These are phyloP conservation scores for Lasioglossum marginatum DNA, from an alignment of 2,888 invertebrate species.

Conservation along the genomic window DNA sequence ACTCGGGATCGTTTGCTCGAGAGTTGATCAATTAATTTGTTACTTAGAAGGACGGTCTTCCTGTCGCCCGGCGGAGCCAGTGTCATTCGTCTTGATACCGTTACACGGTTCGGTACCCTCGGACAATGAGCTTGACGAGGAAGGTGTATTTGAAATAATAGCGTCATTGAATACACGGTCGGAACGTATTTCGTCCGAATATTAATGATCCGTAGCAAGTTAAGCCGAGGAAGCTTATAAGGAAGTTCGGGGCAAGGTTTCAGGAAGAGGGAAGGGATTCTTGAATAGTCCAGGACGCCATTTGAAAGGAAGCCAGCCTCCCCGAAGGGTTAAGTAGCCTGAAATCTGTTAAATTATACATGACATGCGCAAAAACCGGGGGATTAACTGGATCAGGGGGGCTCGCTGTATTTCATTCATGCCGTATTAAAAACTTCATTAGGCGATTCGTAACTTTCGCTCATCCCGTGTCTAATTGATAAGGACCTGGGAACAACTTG, in stretches of 20 bases:
- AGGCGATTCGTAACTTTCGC: not conserved
- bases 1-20: not conserved
- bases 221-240: slow-evolving; percentile 36
- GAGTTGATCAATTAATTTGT: slow-evolving; percentile 1
- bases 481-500: not conserved
- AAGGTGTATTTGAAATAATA: slow-evolving; percentile 17
- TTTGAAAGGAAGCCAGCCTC: slow-evolving; percentile 40
- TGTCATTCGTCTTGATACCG: not conserved
- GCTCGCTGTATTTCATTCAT: not conserved
- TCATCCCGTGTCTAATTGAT: not conserved
- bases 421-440: slow-evolving; percentile 10
- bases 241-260: slow-evolving; percentile 18
- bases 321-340: slow-evolving; percentile 27
- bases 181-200: slow-evolving; percentile 30
- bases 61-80: not conserved
- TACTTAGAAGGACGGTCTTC: not conserved
- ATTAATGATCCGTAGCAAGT: slow-evolving; percentile 34
- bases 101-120: not conserved
- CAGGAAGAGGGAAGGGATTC: slow-evolving; percentile 28
- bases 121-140: slow-evolving; percentile 9
- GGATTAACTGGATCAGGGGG: slow-evolving; percentile 16
- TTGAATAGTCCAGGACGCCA: slow-evolving; percentile 30
- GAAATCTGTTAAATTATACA: slow-evolving; percentile 49
- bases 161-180: slow-evolving; percentile 18
- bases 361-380: slow-evolving; percentile 13